These are phyloP conservation scores for Piscicola geometra DNA, from an alignment of 2,888 invertebrate genomes.

Conservation along the genomic window DNA sequence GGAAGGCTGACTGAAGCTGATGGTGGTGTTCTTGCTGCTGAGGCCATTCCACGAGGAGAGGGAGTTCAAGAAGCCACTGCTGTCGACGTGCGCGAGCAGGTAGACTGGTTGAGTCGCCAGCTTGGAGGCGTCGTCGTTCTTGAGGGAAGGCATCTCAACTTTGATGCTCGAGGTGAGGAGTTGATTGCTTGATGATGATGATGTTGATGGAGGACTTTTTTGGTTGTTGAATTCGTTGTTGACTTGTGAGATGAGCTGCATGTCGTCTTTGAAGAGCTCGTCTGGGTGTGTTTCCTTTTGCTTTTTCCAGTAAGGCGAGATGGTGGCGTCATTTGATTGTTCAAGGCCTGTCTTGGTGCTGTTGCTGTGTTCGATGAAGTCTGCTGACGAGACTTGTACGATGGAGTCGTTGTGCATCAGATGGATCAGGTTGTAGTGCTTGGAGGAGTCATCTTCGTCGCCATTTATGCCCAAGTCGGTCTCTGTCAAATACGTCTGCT, in stretches of 20 bases:
- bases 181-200: not conserved
- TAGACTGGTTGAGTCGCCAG: not conserved
- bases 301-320: not conserved
- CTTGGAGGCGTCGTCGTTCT: not conserved
- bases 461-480: not conserved
- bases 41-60: not conserved
- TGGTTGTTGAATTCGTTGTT: not conserved
- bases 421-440: conserved; percentile 30
- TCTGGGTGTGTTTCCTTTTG: not conserved
- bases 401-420: conserved; percentile 20
- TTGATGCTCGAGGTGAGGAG: conserved; percentile 1
- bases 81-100: not conserved
- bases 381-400: conserved; percentile 16
- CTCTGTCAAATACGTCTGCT: conserved; percentile 12
- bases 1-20: too few species aligned
- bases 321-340: conserved; percentile 4
- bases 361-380: conserved; percentile 10
- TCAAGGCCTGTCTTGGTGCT: not conserved
- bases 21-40: not conserved
- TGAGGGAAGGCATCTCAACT: not conserved
- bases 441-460: conserved; percentile 16
- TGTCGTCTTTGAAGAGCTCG: not conserved
- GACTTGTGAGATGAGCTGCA: not conserved
- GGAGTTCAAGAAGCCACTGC: not conserved
- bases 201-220: not conserved